Conservation (phyloP, 2,113 vertebrate species). For the Casuarius casuarius region DNA sequence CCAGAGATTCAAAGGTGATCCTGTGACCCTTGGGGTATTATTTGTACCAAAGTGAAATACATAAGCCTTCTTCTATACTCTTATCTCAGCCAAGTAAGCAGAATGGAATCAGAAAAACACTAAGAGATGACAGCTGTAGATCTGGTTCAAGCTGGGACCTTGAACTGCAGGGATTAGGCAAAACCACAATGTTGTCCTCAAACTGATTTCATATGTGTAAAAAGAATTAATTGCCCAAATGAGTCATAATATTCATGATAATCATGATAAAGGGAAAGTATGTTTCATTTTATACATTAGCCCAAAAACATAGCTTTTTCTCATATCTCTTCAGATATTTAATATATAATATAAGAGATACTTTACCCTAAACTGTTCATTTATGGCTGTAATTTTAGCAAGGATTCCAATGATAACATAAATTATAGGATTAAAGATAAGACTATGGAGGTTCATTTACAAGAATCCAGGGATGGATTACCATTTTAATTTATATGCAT, state of each 20-base stretch:
- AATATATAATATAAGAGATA: not conserved
- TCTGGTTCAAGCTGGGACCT: not conserved
- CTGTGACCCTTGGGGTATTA: not conserved
- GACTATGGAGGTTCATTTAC: not conserved
- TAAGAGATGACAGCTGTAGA: not conserved
- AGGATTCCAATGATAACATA: conserved; percentile 19
- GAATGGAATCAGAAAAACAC: not conserved
- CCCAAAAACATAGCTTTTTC: not conserved
- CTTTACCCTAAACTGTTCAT: conserved; percentile 5
- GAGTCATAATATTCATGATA: not conserved
- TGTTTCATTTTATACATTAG: not conserved
- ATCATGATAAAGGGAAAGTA: not conserved
- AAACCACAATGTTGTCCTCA: not conserved
- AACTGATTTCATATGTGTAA: not conserved
- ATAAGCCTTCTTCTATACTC: not conserved
- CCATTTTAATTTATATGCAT: not conserved
- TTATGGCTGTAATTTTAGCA: conserved; percentile 10
- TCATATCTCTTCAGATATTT: not conserved
- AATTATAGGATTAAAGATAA: conserved; percentile 31
- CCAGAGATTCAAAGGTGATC: not conserved
- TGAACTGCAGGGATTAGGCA: not conserved
- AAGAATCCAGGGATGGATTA: conserved; percentile 34
- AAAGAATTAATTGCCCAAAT: not conserved
- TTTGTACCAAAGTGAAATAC: not conserved
- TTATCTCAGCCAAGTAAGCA: not conserved